A percentile compares a stretch with the other conserved stretches of the same genome.
Evolutionary conservation across 1,140 invertebrate species (phyloP).

Genomic region (Elysia chlorotica): DNA sequence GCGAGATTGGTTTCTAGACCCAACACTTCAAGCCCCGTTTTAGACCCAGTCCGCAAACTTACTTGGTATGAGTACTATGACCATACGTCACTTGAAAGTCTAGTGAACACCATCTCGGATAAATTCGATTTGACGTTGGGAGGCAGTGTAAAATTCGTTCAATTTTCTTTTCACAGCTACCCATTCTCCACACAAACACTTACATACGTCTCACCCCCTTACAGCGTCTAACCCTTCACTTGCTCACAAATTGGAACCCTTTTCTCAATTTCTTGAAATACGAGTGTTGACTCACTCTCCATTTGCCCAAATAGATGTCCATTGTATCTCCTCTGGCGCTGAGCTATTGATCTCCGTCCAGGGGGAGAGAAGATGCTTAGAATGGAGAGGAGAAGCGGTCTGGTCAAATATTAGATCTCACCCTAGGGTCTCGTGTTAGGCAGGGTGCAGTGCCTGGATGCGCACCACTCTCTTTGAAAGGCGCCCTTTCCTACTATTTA

Average conservation of each 20-base stretch:
- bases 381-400: not conserved
- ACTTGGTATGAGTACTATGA: not conserved
- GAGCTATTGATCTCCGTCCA: constrained; percentile 2
- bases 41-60: too few relatives aligned
- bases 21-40: not conserved
- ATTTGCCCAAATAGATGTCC: constrained; percentile 22
- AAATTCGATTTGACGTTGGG: not conserved
- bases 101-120: not conserved
- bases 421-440: too few relatives aligned
- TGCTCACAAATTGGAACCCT: not conserved
- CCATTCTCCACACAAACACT: not conserved
- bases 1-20: not conserved
- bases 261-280: not conserved
- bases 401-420: constrained; percentile 13
- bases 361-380: too few relatives aligned
- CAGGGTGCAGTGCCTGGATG: too few relatives aligned
- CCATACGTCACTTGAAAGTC: not conserved
- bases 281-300: constrained; percentile 12
- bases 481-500: too few relatives aligned
- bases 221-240: too few relatives aligned
- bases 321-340: constrained; percentile 6
- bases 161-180: too few relatives aligned
- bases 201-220: too few relatives aligned
- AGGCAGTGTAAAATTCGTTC: too few relatives aligned
- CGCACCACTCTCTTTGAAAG: too few relatives aligned